These are phyloP conservation scores for Orthonyx spaldingii DNA, from an alignment of 2,113 vertebrate genomes.

Conservation along the genomic window DNA sequence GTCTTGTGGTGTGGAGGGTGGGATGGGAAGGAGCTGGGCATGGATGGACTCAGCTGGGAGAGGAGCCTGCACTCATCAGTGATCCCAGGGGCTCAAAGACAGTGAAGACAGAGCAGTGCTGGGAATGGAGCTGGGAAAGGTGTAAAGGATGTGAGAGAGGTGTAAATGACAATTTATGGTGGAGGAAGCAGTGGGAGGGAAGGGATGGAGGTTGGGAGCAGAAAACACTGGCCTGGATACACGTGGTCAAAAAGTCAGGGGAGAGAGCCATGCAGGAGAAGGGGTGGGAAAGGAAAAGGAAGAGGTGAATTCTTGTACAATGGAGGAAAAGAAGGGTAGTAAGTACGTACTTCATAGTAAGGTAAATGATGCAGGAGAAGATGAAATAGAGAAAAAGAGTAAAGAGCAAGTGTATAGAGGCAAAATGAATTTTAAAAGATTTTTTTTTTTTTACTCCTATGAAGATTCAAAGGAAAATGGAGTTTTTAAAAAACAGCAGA, in stretches of 20 bases:
- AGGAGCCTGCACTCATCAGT: neutral
- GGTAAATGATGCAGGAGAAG: neutral
- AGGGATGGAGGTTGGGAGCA: neutral
- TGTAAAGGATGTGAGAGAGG: neutral
- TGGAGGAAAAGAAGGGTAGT: neutral
- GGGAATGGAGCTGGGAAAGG: neutral
- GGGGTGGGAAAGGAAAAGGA: neutral
- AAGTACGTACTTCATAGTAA: too few species aligned
- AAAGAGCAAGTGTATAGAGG: neutral
- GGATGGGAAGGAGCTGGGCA: neutral
- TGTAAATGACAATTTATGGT: neutral
- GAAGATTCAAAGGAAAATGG: neutral
- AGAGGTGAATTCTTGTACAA: neutral
- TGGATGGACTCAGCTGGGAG: neutral
- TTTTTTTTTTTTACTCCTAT: neutral
- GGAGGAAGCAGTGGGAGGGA: neutral
- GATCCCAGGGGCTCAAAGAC: neutral
- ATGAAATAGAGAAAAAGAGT: neutral
- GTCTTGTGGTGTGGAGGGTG: neutral
- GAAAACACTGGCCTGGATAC: neutral
- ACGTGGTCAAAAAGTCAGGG: rapidly evolving
- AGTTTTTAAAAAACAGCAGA: neutral
- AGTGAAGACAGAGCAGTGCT: neutral
- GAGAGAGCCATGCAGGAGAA: neutral
- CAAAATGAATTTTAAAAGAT: neutral